Base-by-base conservation (phyloP, 2,888 invertebrate species). In the Portevinia maculata region DNA sequence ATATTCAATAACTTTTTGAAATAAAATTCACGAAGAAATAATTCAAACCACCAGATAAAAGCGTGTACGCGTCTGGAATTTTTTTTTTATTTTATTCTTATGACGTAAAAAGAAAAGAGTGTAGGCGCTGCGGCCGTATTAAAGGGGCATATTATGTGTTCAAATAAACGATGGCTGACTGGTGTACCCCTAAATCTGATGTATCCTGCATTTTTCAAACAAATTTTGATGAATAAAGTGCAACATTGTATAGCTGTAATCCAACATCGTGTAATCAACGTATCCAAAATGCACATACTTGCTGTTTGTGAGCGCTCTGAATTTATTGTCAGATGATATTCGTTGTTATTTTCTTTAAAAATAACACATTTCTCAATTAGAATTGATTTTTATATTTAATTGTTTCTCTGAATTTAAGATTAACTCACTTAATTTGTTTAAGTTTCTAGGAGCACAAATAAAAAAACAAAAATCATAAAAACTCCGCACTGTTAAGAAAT, bases 401-500 rank as follows among this genome's bases (percentile, higher is more conserved):
- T 34, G 41, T 60, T 69, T 52, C 24, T 15, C 28, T 65, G 3
- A 44, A 21, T 3, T 67, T 37, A 30, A 52, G 55, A 50, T 64
- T 75, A 46, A 57, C 55, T 46, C 41, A 69, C 69, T 37, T 64
- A 73, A 76, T 57, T 83, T 83, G 78, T 78, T 83, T 83, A 78
- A 70, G 81, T 81, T 81, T 75, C 8, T 83, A 78, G 83, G 71
- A 78, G 83, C 83, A 83, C 83, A 83, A 83, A 83, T 75, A 59
- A 62, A 69, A 34, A 53, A 52, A 62, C 41, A 37, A 74, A 50
- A 59, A 70, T 24, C n/a, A 46, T 59, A n/a, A 70, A 83, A 78
- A 76, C 57, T 64, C 78, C 69, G 84, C 74, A 84, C 74, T 78
- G 62, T 83, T 79, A 84, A 55, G n/a, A n/a, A 57, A 69, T 62